Conservation (phyloP, 2,888 invertebrate species). For the Andrena minutula region DNA sequence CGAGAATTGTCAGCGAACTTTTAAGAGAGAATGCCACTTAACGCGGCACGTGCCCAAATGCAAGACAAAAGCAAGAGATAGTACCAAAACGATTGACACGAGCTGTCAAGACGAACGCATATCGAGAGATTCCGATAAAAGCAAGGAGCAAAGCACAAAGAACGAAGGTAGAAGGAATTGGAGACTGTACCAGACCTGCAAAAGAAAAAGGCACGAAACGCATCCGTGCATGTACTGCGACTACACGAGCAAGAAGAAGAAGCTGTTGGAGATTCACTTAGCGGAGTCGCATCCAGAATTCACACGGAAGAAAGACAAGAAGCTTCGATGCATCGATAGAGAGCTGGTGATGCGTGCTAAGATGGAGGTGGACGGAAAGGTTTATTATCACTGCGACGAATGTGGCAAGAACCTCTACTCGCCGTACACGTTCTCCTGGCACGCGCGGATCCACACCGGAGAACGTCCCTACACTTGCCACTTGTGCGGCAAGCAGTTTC, state of each 20-base stretch:
- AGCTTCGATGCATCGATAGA: constrained; percentile 70
- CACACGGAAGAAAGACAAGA: constrained; percentile 46
- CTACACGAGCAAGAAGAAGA: constrained; percentile 67
- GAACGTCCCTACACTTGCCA: constrained; percentile 89
- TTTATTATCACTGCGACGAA: constrained; percentile 86
- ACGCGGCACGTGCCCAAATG: constrained; percentile 40
- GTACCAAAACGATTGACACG: not conserved
- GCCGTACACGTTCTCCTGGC: constrained; percentile 88
- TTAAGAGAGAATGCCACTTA: constrained; percentile 56
- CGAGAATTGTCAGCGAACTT: constrained; percentile 59
- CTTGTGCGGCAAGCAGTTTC: constrained; percentile 89
- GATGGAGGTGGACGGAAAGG: constrained; percentile 85
- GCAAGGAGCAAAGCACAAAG: not conserved
- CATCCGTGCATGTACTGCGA: constrained; percentile 75
- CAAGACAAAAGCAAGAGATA: not conserved
- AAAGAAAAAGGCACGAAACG: constrained; percentile 20
- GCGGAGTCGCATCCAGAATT: constrained; percentile 69
- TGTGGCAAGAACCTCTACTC: constrained; percentile 88
- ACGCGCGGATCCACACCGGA: constrained; percentile 88
- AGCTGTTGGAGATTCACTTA: constrained; percentile 67
- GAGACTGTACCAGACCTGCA: constrained; percentile 6
- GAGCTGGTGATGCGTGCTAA: constrained; percentile 82
- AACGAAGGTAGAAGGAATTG: constrained; percentile 2
- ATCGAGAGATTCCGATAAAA: not conserved
- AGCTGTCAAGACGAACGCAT: not conserved